Conservation (phyloP, 2,888 invertebrate species). For the Orthonychiurus folsomi region DNA sequence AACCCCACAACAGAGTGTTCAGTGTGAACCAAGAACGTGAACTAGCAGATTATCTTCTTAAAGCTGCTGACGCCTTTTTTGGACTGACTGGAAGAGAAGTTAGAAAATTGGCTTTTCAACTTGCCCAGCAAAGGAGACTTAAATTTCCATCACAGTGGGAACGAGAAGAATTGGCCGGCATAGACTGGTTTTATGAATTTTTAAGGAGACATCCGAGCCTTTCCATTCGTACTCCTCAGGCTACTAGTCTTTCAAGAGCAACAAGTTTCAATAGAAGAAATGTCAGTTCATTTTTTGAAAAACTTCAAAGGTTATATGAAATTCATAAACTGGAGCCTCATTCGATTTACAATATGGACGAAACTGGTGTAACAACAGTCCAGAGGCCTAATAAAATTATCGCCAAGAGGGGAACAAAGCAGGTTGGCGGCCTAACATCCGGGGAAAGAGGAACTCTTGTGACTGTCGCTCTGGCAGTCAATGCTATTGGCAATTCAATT, state of each 20-base stretch:
- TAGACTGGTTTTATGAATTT: slow-evolving; percentile 34
- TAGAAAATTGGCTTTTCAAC: slow-evolving; percentile 39
- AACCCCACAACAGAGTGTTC: background rate
- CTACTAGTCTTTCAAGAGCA: slow-evolving; percentile 32
- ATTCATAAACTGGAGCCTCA: slow-evolving; percentile 5
- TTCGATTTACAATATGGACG: slow-evolving; percentile 22
- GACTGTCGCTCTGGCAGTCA: slow-evolving; percentile 31
- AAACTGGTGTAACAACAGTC: slow-evolving; percentile 41
- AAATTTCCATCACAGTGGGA: slow-evolving; percentile 21
- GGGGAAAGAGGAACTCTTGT: slow-evolving; percentile 40
- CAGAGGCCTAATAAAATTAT: slow-evolving; percentile 43
- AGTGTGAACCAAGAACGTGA: slow-evolving; percentile 9
- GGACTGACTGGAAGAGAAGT: slow-evolving; percentile 32
- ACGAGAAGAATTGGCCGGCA: background rate
- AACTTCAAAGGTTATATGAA: slow-evolving; percentile 13
- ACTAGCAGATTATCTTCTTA: slow-evolving; percentile 5
- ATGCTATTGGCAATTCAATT: slow-evolving; percentile 34
- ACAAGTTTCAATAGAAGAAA: slow-evolving; percentile 37
- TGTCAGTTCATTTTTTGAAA: slow-evolving; percentile 17
- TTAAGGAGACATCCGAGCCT: slow-evolving; percentile 26
- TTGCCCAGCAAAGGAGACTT: slow-evolving; percentile 18
- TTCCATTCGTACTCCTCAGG: slow-evolving; percentile 31
- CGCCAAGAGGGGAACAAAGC: slow-evolving; percentile 42
- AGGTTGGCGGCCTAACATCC: slow-evolving; percentile 42
- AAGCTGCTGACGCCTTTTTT: slow-evolving; percentile 9